Conservation (phyloP, 1,140 invertebrate species). For the Eumaeus atala region DNA sequence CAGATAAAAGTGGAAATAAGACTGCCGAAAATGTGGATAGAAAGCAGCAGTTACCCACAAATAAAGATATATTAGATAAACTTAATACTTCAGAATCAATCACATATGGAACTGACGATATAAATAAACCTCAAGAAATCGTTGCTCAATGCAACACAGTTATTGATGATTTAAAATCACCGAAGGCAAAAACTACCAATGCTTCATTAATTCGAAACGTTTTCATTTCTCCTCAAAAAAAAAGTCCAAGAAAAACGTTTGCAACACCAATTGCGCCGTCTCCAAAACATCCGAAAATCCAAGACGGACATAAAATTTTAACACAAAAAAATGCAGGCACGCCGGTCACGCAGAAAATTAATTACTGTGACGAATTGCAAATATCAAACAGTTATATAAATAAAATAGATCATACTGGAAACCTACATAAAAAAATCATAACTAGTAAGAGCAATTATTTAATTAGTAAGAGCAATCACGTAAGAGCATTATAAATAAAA, state of each 20-base stretch:
- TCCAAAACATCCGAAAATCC: constrained; percentile 26
- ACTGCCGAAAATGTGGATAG: constrained; percentile 3
- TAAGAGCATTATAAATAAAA: no score
- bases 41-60: constrained; percentile 6
- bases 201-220: constrained; percentile 12
- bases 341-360: constrained; percentile 29
- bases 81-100: constrained; percentile 4
- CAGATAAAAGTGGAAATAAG: constrained; percentile 36
- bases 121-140: constrained; percentile 7
- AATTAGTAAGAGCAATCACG: no score
- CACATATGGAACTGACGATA: not conserved
- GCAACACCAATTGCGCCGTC: constrained; percentile 31
- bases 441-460: constrained; percentile 30
- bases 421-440: constrained; percentile 20
- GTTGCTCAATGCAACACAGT: constrained; percentile 7
- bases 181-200: not conserved
- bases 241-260: constrained; percentile 29
- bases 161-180: not conserved
- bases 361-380: constrained; percentile 36
- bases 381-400: constrained; percentile 29
- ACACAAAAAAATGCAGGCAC: constrained; percentile 21
- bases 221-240: constrained; percentile 28
- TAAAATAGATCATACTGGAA: constrained; percentile 30
- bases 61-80: not conserved
- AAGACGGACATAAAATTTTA: constrained; percentile 17